phyloP scores from a whole-genome alignment of 2,113 vertebrate species.

The Ancistrus triradiatus region DNA sequence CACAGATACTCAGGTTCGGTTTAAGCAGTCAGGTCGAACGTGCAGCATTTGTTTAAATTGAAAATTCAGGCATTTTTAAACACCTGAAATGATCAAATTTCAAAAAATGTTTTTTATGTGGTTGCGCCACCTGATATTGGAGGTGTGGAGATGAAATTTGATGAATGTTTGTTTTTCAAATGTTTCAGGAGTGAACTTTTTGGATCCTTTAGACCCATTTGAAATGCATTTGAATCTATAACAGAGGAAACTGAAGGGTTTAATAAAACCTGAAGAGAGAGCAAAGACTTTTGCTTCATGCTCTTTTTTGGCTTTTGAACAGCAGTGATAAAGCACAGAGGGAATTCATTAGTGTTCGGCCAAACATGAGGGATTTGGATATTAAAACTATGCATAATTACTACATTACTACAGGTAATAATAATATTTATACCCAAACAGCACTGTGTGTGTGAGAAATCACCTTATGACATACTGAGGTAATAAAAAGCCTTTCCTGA shows the following conservation, averaged over 20 bases:
- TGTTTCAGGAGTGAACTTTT: too few species aligned
- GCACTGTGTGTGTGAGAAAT: slow-evolving; percentile 46
- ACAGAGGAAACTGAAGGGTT: background rate
- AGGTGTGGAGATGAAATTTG: too few species aligned
- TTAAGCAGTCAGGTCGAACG: too few species aligned
- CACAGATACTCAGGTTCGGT: too few species aligned
- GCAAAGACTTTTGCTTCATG: slow-evolving; percentile 1
- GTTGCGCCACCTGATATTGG: too few species aligned
- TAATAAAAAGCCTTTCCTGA: slow-evolving; percentile 69
- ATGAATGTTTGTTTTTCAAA: too few species aligned
- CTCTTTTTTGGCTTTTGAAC: slow-evolving; percentile 5
- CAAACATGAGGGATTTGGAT: slow-evolving; percentile 12
- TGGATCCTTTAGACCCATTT: background rate
- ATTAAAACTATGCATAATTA: slow-evolving; percentile 23
- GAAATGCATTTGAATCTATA: slow-evolving; percentile 11
- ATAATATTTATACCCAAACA: background rate
- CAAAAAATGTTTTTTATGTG: too few species aligned
- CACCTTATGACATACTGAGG: slow-evolving; percentile 70
- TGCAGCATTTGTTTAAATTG: too few species aligned
- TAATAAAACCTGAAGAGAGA: slow-evolving; percentile 1
- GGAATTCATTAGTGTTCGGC: background rate
- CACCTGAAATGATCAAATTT: too few species aligned
- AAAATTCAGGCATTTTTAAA: too few species aligned
- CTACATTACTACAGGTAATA: slow-evolving; percentile 8
- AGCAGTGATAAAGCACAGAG: background rate